Base-by-base conservation (phyloP, 2,888 invertebrate species). In the Cryptosula pallasiana region DNA sequence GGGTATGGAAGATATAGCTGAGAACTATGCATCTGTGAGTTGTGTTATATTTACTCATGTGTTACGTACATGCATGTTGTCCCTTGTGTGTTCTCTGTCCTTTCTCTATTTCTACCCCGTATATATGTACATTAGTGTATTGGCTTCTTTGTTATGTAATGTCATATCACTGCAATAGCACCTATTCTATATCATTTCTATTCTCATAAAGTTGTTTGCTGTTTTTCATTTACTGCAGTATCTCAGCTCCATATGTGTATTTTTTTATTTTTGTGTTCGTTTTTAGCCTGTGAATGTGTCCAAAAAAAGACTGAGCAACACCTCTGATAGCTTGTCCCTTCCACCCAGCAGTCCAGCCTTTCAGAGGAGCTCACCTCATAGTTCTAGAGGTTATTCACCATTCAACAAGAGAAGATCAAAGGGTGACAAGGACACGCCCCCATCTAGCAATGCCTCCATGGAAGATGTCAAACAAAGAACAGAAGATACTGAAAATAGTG, bases 381-480 rank as follows among this genome's bases (percentile, higher is more conserved):
- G 63, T n/a, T 63, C 63, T 13, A 63, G 32, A n/a, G 63, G 63
- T 29, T 63, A 63, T 34, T 63, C 63, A 13, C 63, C 63, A 32
- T 63, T 63, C 27, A 27, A 63, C 32, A 20, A 5, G 20, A 63
- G 27, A 32, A 27, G 63, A 34, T 63, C 63, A 3, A 2, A 27
- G 32, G 63, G 63, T 2, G 63, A 63, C 29, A 2, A 25, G 2
- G 63, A 63, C 29, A 63, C 63, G 3, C 63, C 63, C 2, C 63
- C 63, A 63, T 63, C 63, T 32, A 63, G 63, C 27, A 63, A 63
- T 32, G 63, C 63, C 32, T 63, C 63, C 2, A 63, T n/a, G 2
- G 63, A 63, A n/a, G 63, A 63, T 32, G 32, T 63, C 3, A 63
- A 32, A 63, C 63, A 27, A 32, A 63, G 63, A 32, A 27, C 63